Base-by-base conservation (phyloP, 2,888 invertebrate species). In the Galerucella calmariensis region DNA sequence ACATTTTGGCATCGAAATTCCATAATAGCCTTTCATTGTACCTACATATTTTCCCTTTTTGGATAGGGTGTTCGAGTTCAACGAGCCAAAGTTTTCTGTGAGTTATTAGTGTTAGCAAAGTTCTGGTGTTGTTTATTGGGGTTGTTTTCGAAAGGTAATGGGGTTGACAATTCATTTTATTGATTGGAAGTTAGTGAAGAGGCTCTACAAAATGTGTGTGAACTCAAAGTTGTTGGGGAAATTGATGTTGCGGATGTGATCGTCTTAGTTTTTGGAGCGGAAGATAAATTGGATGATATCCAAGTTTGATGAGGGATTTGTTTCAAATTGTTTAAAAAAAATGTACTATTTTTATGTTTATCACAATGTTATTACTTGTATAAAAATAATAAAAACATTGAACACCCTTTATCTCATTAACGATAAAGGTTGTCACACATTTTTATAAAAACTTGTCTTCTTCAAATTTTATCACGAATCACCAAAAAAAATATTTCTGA, bases 91-190 rank as follows among this genome's bases (percentile, higher is more conserved):
- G 61, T 77, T 75, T 63, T 58, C 11, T 48, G 44, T 71, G 71
- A 77, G 74, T 77, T 77, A 77, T 77, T 69, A 70, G 68, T 73
- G 75, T 77, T 73, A 35, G 70, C 68, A 71, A 74, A 72, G 68
- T 75, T 74, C 59, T 62, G 62, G 61, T 71, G 77, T 77, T 73
- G 75, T 77, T 77, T 75, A 75, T 71, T 67, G 71, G 71, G 71
- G 70, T 71, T 74, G 67, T 71, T 74, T 74, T 71, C 71, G 67
- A 65, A 68, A 75, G 74, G 71, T 73, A 73, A 75, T 71, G 68
- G 62, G 53, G 62, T 69, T 71, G 71, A 71, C 71, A 71, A 75
- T 75, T 75, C 65, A 75, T 71, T 75, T 75, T 63, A 75, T 75
- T 65, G 74, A 75, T 75, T 72, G 71, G 68, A 67, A 61, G 61